Base-by-base conservation (phyloP, 2,113 vertebrate genomes). In the Chaetodon trifascialis region DNA sequence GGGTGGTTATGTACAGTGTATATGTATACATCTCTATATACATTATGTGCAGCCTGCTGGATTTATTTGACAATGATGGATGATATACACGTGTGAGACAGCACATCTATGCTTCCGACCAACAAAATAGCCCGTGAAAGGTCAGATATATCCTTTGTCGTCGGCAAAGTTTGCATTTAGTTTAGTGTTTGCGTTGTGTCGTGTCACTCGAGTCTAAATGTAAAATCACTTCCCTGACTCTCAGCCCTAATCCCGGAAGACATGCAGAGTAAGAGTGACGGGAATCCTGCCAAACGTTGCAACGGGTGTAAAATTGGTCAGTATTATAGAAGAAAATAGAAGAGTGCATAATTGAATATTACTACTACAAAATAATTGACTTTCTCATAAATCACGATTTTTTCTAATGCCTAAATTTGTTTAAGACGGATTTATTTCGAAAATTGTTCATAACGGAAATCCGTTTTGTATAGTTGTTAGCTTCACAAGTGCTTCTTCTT, bases 341-440 rank as follows among this genome's bases (percentile, higher is more conserved):
- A 30, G 30, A 30, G 30, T 63, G 38, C 1, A 8, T 44, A n/a
- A 42, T 19, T 67, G 1, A 23, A 36, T 1, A 21, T 55, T 10
- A n/a, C 1, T 52, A 21, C 11, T 19, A 25, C 38, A 21, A 54
- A 59, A 12, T n/a, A 11, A 65, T 52, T 12, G 3, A 11, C 58
- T 49, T 12, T 11, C 0, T 7, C 4, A 36, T 1, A 0, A 59
- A 34, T 42, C 4, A 2, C 25, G 11, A 4, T 7, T 4, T 11
- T 40, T 3, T 14, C 3, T n/a, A 7, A 30, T 12, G 17, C 36
- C 2, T 34, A 1, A 15, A 55, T 17, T 6, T 2, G 14, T 59
- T 65, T 5, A 46, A 34, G 11, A 11, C 0, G 2, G 1, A 0
- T 86, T 91, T 84, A 81, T 83, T 86, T 78, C 25, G 34, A 1